Evolutionary conservation across 2,113 vertebrate genomes (phyloP).

Genomic region (Geococcyx californianus): DNA sequence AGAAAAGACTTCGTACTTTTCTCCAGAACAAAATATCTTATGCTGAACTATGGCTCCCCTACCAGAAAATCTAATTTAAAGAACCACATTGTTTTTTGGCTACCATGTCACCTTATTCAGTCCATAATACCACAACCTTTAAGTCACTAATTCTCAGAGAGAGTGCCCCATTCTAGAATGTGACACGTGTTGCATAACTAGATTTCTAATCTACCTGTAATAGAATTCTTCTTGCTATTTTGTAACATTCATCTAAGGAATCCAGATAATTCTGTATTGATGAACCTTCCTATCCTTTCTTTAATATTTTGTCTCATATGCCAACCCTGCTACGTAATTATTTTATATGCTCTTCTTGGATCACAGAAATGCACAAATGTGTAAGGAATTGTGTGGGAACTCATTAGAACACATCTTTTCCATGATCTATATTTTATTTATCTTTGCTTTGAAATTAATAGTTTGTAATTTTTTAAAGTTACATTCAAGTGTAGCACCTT

Average conservation of each 20-base stretch:
- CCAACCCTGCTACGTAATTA: background rate
- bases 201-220: background rate
- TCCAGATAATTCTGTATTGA: background rate
- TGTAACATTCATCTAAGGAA: background rate
- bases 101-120: background rate
- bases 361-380: background rate
- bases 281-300: background rate
- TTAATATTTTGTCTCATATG: background rate
- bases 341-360: background rate
- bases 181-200: background rate
- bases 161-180: background rate
- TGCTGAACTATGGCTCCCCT: background rate
- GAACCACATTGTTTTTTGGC: accelerated
- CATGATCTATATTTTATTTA: background rate
- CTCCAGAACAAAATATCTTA: background rate
- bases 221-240: background rate
- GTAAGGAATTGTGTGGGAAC: background rate
- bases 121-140: background rate
- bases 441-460: background rate
- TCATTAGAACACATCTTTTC: background rate
- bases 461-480: background rate
- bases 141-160: background rate
- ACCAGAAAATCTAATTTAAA: background rate
- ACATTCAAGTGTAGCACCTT: background rate
- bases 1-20: background rate